These are phyloP conservation scores for Drosophila tristis DNA, from an alignment of 1,140 invertebrate species.

Conservation along the genomic window DNA sequence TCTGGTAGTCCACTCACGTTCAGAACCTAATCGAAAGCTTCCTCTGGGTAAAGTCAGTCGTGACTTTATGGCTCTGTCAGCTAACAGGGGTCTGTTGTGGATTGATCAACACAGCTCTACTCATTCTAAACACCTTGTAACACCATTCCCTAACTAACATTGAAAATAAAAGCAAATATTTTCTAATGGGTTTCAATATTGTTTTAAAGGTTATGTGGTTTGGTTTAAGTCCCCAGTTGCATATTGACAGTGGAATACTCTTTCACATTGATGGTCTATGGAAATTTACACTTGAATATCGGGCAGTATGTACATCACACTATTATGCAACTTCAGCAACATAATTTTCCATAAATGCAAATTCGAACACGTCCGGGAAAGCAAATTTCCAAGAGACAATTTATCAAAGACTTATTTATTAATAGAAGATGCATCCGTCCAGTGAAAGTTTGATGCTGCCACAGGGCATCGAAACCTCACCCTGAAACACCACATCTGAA, in stretches of 20 bases:
- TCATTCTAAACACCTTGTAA: conserved; percentile 19
- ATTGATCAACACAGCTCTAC: not conserved
- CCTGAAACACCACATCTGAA: conserved; percentile 7
- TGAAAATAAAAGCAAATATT: conserved; percentile 24
- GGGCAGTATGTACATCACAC: conserved; percentile 52
- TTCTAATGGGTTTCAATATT: conserved; percentile 69
- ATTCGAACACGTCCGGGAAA: conserved; percentile 48
- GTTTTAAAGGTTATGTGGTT: conserved; percentile 48
- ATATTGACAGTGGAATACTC: conserved; percentile 4
- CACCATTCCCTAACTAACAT: conserved; percentile 11
- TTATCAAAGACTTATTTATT: conserved; percentile 72
- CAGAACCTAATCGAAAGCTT: conserved; percentile 15
- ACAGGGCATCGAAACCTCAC: conserved; percentile 19
- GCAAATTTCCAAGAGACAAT: conserved; percentile 64
- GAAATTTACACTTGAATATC: conserved; percentile 54
- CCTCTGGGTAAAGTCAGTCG: conserved; percentile 8
- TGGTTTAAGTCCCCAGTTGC: conserved; percentile 29
- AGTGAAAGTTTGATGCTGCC: conserved; percentile 67
- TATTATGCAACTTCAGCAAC: conserved; percentile 77
- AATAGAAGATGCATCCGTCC: conserved; percentile 20
- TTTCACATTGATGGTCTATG: conserved; percentile 25
- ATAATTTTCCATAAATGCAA: conserved; percentile 67
- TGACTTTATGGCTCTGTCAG: not conserved
- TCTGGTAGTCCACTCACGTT: conserved; percentile 35
- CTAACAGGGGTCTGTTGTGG: not conserved